A percentile compares a stretch with the other conserved stretches of the same genome.
phyloP scores from a whole-genome alignment of 2,113 vertebrate species.

The Meriones unguiculatus region DNA sequence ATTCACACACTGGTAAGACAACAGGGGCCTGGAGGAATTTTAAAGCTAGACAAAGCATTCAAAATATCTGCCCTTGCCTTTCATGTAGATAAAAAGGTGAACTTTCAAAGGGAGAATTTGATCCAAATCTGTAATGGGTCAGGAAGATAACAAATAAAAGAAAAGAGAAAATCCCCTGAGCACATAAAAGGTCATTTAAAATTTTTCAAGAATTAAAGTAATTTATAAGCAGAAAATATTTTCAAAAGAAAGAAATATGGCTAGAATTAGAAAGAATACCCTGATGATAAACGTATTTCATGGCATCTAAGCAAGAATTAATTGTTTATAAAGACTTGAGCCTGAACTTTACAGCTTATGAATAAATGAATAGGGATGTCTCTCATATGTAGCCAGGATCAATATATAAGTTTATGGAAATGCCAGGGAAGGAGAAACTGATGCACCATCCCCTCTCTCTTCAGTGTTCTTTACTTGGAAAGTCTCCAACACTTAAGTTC shows the following conservation, averaged over 20 bases:
- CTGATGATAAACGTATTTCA: neutral
- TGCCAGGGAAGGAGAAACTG: neutral
- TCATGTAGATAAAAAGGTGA: conserved; percentile 35
- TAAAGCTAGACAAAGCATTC: neutral
- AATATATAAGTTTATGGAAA: neutral
- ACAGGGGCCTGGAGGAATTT: neutral
- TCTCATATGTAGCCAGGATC: neutral
- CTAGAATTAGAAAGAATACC: conserved; percentile 5
- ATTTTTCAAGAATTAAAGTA: conserved; percentile 13
- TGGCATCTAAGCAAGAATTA: neutral
- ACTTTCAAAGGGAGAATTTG: conserved; percentile 38
- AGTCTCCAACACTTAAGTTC: neutral
- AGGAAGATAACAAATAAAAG: neutral
- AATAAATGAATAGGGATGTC: conserved; percentile 27
- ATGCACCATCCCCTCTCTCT: neutral
- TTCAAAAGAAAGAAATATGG: conserved; percentile 31
- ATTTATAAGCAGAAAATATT: conserved; percentile 12
- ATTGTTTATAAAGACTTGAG: conserved; percentile 10
- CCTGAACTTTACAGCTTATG: conserved; percentile 12
- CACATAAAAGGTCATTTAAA: conserved; percentile 42
- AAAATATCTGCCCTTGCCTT: neutral
- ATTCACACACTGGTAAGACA: neutral
- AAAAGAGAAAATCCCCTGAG: neutral
- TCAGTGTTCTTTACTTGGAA: neutral
- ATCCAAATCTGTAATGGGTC: neutral